phyloP scores from a whole-genome alignment of 1,140 invertebrate genomes.

The Medauroidea extradentata region DNA sequence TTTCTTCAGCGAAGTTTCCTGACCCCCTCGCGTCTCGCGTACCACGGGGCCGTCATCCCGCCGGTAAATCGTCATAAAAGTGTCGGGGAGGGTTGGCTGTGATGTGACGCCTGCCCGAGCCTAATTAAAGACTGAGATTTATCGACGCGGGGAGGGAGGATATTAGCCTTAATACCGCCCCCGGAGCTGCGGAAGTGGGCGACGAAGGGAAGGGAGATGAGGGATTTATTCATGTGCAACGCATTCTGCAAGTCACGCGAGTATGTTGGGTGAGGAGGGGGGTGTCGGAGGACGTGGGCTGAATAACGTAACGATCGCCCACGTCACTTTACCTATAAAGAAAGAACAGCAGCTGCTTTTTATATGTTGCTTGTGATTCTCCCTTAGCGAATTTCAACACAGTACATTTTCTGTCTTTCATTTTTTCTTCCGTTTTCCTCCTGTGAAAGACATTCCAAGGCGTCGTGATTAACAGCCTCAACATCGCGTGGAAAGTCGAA shows the following conservation, averaged over 20 bases:
- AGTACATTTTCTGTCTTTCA: too few relatives aligned
- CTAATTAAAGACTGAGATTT: constrained; percentile 61
- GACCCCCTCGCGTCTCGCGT: too few relatives aligned
- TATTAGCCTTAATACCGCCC: background rate
- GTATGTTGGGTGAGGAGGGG: background rate
- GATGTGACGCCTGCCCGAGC: constrained; percentile 57
- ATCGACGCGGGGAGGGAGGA: constrained; percentile 37
- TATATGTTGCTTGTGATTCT: background rate
- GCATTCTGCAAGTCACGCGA: background rate
- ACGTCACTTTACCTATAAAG: background rate
- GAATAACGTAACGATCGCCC: too few relatives aligned
- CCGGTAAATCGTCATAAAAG: constrained; percentile 66
- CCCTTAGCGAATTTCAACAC: too few relatives aligned
- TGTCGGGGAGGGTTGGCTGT: constrained; percentile 52
- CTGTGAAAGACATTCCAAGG: too few relatives aligned
- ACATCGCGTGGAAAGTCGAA: too few relatives aligned
- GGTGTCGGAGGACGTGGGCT: too few relatives aligned
- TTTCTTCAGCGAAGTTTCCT: too few relatives aligned
- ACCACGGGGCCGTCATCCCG: constrained; percentile 17
- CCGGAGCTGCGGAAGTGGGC: background rate
- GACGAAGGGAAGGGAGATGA: background rate
- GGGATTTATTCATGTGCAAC: background rate
- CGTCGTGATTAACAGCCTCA: too few relatives aligned
- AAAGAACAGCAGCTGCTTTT: background rate
- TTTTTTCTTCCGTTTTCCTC: too few relatives aligned